These are phyloP conservation scores for Geotrupes spiniger DNA, from an alignment of 2,888 invertebrate genomes.

Conservation along the genomic window DNA sequence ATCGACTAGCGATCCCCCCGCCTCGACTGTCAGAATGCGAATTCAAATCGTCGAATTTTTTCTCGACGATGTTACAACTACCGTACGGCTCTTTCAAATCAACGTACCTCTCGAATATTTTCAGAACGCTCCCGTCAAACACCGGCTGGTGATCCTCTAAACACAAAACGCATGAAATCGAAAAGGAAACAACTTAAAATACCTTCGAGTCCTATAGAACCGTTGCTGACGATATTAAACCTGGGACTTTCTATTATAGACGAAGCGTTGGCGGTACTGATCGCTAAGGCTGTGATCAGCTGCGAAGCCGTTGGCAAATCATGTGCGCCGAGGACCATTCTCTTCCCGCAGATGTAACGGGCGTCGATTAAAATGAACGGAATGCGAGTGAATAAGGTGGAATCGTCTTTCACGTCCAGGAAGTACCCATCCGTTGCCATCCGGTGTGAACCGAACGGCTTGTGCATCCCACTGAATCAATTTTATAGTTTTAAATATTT, in stretches of 20 bases:
- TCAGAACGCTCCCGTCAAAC: constrained; percentile 42
- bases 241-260: constrained; percentile 54
- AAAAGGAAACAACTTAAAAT: constrained; percentile 17
- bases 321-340: constrained; percentile 55
- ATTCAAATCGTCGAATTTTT: constrained; percentile 60
- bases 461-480: constrained; percentile 57
- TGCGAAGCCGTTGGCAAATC: constrained; percentile 54
- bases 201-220: constrained; percentile 50
- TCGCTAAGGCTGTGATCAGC: constrained; percentile 51
- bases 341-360: constrained; percentile 51
- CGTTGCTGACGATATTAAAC: constrained; percentile 41
- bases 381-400: constrained; percentile 38
- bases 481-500: no score
- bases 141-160: constrained; percentile 43
- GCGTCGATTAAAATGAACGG: constrained; percentile 47
- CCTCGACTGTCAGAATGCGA: constrained; percentile 74
- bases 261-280: constrained; percentile 50
- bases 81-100: constrained; percentile 51
- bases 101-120: constrained; percentile 33
- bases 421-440: constrained; percentile 55
- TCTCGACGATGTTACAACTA: constrained; percentile 67
- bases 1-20: constrained; percentile 66
- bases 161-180: constrained; percentile 21
- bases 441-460: constrained; percentile 54
- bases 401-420: constrained; percentile 46